Base-by-base conservation (phyloP, 2,797 vertebrate species). In the Furcifer pardalis region DNA sequence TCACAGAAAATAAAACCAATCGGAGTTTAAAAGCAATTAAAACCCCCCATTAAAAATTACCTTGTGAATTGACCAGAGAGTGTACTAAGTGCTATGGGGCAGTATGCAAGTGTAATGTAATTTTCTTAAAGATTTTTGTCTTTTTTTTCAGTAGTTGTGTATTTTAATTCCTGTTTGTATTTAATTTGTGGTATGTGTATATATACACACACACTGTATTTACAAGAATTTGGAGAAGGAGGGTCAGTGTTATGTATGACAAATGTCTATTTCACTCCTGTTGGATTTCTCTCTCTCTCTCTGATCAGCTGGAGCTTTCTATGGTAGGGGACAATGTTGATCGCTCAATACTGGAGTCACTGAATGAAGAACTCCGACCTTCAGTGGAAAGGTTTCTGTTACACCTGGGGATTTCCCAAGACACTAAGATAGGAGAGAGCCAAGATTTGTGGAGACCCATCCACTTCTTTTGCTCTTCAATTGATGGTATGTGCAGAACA, bases 381-480 rank as follows among this genome's bases (percentile, higher is more conserved):
- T 25, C 49, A 56, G 65, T 84, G 30, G 62, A 87, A 81, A 81
- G 40, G 32, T 59, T 87, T 42, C 77, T 84, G 30, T 62, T 72
- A 23, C 21, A 30, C 13, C 75, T 87, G 76, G 82, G 63, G 32
- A 49, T 84, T 80, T 84, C 76, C 42, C 62, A 49, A 32, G 77
- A 69, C 15, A 21, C 13, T 1, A 44, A 77, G 35, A 72, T 21
- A 52, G 44, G 15, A 76, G 63, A 77, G 27, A 69, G 35, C 19
- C 71, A 32, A 79, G 72, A 27, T 42, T 59, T 87, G 21, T 87
- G 82, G 72, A 32, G 27, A 87, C 35, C 77, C 25, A 6, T 72
- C 21, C 65, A 84, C 42, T 77, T 84, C 42, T 44, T 87, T 60
- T 84, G 82, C 25, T 87, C 82, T 76, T 84, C 86, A 76, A 21